Evolutionary conservation across 2,113 vertebrate species (phyloP), one percentile per base, ranked within the genome.

Genomic region (Serilophus lunatus): DNA sequence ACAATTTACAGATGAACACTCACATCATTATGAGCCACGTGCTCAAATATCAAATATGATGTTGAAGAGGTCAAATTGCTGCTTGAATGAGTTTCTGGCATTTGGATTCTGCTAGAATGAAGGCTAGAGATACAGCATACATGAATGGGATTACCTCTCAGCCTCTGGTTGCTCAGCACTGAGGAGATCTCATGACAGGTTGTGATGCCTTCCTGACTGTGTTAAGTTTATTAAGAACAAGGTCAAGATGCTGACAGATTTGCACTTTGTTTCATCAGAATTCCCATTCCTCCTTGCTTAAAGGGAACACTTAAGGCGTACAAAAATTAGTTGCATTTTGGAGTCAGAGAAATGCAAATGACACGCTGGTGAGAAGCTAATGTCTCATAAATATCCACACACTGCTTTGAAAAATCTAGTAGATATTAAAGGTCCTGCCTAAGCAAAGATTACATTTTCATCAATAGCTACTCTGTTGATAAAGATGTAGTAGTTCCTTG

Each of bases 21-120:
- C n/a, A 61, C 44, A 7, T 29, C 2, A 1, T 71, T 47, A 82
- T 23, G 61, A 1, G 1, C 13, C 40, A 25, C 0, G 0, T 60
- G 29, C 14, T 80, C 42, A 45, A 6, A 68, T 80, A 69, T 20
- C 24, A 3, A 80, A 50, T 65, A 7, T 23, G 16, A 44, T 50
- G 45, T 23, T 53, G 29, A 50, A 88, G 77, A 56, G 9, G 76
- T 89, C 51, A 68, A 92, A 93, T 13, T 72, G 9, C 7, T 76
- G 19, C 17, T 76, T 42, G 16, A 60, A 71, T 60, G 22, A n/a
- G 25, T 44, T 84, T 74, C 49, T 50, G 31, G 19, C 82, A 54
- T 35, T 44, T 13, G 1, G 14, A 17, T 83, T 64, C 10, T 68
- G 14, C 20, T 50, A 2, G 1, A 72, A 75, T 1, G 1, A 35